Percentiles rank a stretch among this genome's conserved stretches.
These are phyloP conservation scores for Sinonovacula constricta DNA, from an alignment of 1,140 invertebrate species.

Conservation along the genomic window DNA sequence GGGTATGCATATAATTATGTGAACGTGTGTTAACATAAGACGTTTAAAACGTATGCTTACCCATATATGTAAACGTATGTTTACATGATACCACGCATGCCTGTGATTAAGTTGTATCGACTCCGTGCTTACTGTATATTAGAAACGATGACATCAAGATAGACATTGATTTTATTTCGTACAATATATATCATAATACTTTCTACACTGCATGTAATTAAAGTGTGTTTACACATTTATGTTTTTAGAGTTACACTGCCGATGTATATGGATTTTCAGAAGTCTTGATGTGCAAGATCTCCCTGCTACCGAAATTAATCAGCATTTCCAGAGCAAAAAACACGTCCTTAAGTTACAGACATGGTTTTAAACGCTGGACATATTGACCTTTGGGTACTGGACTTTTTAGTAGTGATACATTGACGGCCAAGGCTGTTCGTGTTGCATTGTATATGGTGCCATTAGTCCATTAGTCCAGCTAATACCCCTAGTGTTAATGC, in stretches of 20 bases:
- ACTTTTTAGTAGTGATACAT: slow-evolving; percentile 36
- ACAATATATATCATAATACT: background rate
- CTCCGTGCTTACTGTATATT: background rate
- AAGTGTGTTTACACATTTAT: slow-evolving; percentile 9
- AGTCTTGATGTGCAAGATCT: slow-evolving; percentile 11
- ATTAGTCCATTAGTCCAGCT: slow-evolving; percentile 14
- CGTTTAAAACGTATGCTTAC: too few species aligned
- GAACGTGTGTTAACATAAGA: too few species aligned
- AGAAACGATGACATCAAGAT: slow-evolving; percentile 3
- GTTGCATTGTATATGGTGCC: slow-evolving; percentile 12
- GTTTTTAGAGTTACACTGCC: slow-evolving; percentile 18
- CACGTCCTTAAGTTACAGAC: slow-evolving; percentile 7
- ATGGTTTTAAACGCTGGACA: slow-evolving; percentile 22
- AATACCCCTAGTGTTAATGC: slow-evolving; percentile 14
- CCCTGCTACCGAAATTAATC: slow-evolving; percentile 15
- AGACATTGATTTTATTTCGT: background rate
- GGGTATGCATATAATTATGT: background rate
- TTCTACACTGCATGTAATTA: background rate
- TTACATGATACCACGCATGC: background rate
- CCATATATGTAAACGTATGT: too few species aligned
- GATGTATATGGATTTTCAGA: slow-evolving; percentile 34
- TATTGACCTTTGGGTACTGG: too few species aligned
- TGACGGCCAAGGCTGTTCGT: slow-evolving; percentile 25
- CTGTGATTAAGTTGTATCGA: background rate
- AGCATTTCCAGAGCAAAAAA: slow-evolving; percentile 4